phyloP scores from a whole-genome alignment of 1,140 invertebrate genomes.

The Oryzaephilus surinamensis region DNA sequence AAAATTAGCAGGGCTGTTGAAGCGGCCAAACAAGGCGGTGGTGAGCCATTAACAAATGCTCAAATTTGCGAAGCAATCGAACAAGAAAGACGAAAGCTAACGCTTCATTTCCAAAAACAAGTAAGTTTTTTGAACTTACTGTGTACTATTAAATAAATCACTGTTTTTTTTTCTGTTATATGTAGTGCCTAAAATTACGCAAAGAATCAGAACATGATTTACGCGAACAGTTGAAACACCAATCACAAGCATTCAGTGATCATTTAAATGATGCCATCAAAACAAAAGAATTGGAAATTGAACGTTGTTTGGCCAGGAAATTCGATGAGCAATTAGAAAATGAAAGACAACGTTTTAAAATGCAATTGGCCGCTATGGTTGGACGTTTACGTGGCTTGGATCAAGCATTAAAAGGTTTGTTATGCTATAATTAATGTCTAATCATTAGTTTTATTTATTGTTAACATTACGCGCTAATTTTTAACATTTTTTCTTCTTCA shows the following conservation, averaged over 20 bases:
- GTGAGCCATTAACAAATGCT: constrained; percentile 37
- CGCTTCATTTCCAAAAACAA: constrained; percentile 45
- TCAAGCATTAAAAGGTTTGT: constrained; percentile 66
- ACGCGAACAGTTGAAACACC: constrained; percentile 62
- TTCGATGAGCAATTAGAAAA: constrained; percentile 59
- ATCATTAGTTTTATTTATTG: too few species aligned
- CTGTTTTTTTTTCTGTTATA: constrained; percentile 11
- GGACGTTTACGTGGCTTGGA: constrained; percentile 81
- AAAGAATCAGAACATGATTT: constrained; percentile 63
- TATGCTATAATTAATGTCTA: too few species aligned
- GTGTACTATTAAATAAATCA: neutral
- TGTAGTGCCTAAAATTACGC: constrained; percentile 49
- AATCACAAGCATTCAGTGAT: constrained; percentile 73
- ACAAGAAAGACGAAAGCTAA: constrained; percentile 42
- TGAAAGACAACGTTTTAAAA: constrained; percentile 60
- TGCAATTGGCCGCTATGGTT: constrained; percentile 68
- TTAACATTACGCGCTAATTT: neutral
- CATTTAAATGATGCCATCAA: constrained; percentile 65
- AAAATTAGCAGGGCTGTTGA: constrained; percentile 53
- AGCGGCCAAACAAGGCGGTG: constrained; percentile 38
- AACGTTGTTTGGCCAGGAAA: constrained; percentile 48
- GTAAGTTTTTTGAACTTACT: constrained; percentile 24
- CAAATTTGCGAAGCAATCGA: constrained; percentile 44
- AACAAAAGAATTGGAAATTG: constrained; percentile 58
- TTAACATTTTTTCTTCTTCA: neutral